These are phyloP conservation scores for Pedionomus torquatus DNA, from an alignment of 2,113 vertebrate genomes.

Conservation along the genomic window DNA sequence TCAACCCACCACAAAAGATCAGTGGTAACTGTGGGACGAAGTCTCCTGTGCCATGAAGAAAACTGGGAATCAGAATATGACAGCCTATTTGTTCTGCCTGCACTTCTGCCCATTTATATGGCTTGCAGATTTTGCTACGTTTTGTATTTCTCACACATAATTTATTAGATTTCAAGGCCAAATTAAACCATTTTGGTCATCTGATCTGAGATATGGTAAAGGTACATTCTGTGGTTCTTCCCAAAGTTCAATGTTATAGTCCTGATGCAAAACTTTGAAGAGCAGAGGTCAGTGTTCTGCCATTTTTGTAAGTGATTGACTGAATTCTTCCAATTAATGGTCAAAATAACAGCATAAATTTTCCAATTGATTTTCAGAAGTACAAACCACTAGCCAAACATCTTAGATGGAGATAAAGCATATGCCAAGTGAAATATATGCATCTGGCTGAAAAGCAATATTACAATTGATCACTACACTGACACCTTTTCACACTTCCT, in stretches of 20 bases:
- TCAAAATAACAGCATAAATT: neutral
- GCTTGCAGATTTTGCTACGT: neutral
- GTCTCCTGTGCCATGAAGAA: neutral
- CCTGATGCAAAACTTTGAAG: neutral
- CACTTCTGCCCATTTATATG: neutral
- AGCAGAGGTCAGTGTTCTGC: neutral
- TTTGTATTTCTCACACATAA: neutral
- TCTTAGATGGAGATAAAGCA: neutral
- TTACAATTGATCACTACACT: neutral
- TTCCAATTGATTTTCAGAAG: neutral
- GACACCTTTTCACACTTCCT: neutral
- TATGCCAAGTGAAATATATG: neutral
- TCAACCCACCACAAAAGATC: neutral
- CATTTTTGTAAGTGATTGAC: neutral
- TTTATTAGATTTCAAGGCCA: neutral
- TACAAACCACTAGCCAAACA: neutral
- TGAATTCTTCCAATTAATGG: neutral
- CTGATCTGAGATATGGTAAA: neutral
- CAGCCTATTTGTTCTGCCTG: neutral
- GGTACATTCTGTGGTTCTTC: neutral
- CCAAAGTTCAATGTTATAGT: neutral
- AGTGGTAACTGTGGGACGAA: neutral
- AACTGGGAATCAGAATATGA: neutral
- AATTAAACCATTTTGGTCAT: neutral
- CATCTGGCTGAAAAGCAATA: neutral